Conservation (phyloP, 2,113 vertebrate species). For the Bettongia penicillata region DNA sequence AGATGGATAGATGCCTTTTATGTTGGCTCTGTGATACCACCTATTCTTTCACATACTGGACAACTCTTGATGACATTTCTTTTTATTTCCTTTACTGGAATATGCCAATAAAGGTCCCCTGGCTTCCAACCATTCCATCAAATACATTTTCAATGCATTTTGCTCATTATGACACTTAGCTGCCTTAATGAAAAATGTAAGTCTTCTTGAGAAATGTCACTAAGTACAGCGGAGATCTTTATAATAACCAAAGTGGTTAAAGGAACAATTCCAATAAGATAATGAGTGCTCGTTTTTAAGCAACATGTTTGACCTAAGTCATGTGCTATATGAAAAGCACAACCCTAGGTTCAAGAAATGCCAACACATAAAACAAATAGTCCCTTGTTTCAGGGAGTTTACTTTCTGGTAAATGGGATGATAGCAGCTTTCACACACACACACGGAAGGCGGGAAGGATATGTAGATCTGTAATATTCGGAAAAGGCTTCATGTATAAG, state of each 20-base stretch:
- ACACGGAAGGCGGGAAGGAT: not conserved
- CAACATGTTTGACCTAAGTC: not conserved
- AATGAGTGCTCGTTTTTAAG: not conserved
- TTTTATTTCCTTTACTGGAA: not conserved
- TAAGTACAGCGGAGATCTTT: not conserved
- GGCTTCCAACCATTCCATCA: not conserved
- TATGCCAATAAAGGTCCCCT: not conserved
- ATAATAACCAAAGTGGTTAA: constrained; percentile 3
- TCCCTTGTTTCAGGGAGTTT: not conserved
- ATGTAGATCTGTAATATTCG: not conserved
- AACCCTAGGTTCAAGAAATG: not conserved
- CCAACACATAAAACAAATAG: not conserved
- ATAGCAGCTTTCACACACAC: not conserved
- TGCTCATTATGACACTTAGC: not conserved
- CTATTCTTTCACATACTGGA: not conserved
- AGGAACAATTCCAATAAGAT: not conserved
- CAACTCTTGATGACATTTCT: not conserved
- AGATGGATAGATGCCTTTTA: constrained; percentile 35
- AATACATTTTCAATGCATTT: not conserved
- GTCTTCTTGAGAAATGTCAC: constrained; percentile 26
- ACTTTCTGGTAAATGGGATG: not conserved
- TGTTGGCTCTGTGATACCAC: not conserved
- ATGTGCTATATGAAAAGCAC: not conserved
- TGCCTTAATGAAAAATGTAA: not conserved
- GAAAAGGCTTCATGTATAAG: not conserved